Evolutionary conservation across 2,797 vertebrate species (phyloP), one percentile per base, ranked within the genome.

Genomic region (Schizopygopsis pylzovi): DNA sequence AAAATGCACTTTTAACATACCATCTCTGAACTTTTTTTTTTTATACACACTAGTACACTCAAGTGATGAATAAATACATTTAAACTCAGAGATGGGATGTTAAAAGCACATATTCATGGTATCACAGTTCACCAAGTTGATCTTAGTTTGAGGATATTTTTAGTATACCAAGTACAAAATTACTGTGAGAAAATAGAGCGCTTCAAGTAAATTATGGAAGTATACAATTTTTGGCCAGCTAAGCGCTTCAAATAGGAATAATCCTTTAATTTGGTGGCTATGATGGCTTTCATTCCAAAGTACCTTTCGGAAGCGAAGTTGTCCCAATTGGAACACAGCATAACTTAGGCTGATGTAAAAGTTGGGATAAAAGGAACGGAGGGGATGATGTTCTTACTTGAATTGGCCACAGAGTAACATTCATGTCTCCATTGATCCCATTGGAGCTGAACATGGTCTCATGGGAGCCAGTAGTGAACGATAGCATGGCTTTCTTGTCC

Each of bases 331-430:
- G n/a, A 33, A 33, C 25, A 28, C 13, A 33, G 61, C 13, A 65
- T 13, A 33, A 65, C 2, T 65, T 33, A 15, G 25, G 2, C 25
- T 20, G 12, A 47, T 0, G 2, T 22, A 4, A 63, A n/a, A 10
- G 15, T 13, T 28, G 28, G 0, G 22, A 39, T 2, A 52, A 16
- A 52, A 1, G 2, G 5, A 22, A 43, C 6, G 2, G 25, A 4
- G 10, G n/a, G n/a, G n/a, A 1, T 33, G 2, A 28, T 16, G 6
- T 33, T 7, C 59, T 75, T 94, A 97, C 96, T 95, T 97, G 96
- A 37, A 98, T 90, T 6, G 96, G 96, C 96, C 97, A 97, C 59
- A 97, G 93, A 20, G 96, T 91, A 22, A 96, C 95, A 18, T 95
- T 96, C 85, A 97, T 94, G 88, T 98, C 95, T 54, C 96, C 96